Evolutionary conservation across 1,140 invertebrate genomes (phyloP).

Genomic region (Drosophila funebris): DNA sequence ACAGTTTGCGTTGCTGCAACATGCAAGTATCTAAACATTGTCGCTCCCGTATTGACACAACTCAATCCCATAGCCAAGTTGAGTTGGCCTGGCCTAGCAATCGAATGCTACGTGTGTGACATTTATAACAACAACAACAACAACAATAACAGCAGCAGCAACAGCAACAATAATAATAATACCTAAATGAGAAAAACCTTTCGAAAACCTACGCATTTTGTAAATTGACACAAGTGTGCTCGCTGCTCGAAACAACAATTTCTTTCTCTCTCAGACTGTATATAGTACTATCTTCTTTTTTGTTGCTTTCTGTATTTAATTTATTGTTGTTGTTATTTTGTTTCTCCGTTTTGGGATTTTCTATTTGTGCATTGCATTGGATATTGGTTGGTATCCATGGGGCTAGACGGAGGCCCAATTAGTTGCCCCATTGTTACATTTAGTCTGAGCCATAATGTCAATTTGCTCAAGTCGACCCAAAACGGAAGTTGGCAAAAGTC

Average conservation of each 20-base stretch:
- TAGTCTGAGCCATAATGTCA: constrained; percentile 70
- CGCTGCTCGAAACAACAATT: constrained; percentile 38
- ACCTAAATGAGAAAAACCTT: constrained; percentile 53
- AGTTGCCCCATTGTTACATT: constrained; percentile 68
- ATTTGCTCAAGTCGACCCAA: constrained; percentile 65
- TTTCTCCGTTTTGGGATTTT: constrained; percentile 63
- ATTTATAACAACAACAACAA: constrained; percentile 58
- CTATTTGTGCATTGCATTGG: constrained; percentile 72
- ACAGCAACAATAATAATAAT: constrained; percentile 18
- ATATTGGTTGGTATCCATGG: constrained; percentile 20
- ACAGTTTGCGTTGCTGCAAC: constrained; percentile 76
- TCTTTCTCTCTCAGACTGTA: constrained; percentile 41
- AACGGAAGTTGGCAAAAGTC: constrained; percentile 76
- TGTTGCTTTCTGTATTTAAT: constrained; percentile 31
- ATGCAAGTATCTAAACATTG: constrained; percentile 64
- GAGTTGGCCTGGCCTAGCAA: constrained; percentile 8
- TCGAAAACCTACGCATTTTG: constrained; percentile 68
- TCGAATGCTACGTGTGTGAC: constrained; percentile 61
- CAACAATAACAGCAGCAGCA: background rate
- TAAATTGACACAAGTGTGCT: constrained; percentile 76
- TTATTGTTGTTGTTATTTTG: constrained; percentile 23
- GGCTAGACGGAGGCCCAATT: constrained; percentile 68
- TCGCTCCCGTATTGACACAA: constrained; percentile 53
- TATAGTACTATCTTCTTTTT: constrained; percentile 35
- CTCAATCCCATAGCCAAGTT: constrained; percentile 44